Base-by-base conservation (phyloP, 2,113 vertebrate genomes). In the Lagopus leucura region DNA sequence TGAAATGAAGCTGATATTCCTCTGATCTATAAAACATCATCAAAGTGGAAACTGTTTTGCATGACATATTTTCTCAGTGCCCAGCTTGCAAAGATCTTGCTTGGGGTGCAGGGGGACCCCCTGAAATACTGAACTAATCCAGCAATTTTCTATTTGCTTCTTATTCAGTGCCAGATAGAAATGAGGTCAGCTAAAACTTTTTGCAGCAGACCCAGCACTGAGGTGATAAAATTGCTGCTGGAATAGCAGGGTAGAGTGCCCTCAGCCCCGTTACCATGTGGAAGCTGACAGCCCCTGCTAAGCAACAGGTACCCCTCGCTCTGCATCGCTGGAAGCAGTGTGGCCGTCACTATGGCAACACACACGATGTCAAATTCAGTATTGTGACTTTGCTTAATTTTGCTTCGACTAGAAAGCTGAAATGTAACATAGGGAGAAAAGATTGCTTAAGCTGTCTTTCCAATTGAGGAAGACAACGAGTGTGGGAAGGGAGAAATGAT, bases 341-440 rank as follows among this genome's bases (percentile, higher is more conserved):
- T 40, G 52, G 22, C 87, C 2, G 7, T 96, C 34, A 15, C 91
- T 92, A 64, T 93, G 43, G 90, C 66, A 94, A 94, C 71, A 19
- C 0, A 0, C 10, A 40, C 55, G 78, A 91, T 91, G 87, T 93
- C 87, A 94, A 89, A 91, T 76, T 66, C 81, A 89, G 87, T 87
- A 63, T 47, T 6, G 4, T 54, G n/a, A 50, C 84, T 61, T 45
- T 47, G 73, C 77, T 92, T 84, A 34, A 19, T 66, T 92, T 77
- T 82, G 54, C 64, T 94, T 36, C 4, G 45, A 17, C 8, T 16
- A 71, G 54, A 69, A 81, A 82, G 74, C 61, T 48, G 73, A 75
- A 81, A 86, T 1, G 8, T 82, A 65, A 43, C 80, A 50, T 19
- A 45, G 7, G 60, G 38, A 78, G 36, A 83, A 58, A 42, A 48